Conservation (phyloP, 2,888 invertebrate species). For the Drosophila fungiperda region DNA sequence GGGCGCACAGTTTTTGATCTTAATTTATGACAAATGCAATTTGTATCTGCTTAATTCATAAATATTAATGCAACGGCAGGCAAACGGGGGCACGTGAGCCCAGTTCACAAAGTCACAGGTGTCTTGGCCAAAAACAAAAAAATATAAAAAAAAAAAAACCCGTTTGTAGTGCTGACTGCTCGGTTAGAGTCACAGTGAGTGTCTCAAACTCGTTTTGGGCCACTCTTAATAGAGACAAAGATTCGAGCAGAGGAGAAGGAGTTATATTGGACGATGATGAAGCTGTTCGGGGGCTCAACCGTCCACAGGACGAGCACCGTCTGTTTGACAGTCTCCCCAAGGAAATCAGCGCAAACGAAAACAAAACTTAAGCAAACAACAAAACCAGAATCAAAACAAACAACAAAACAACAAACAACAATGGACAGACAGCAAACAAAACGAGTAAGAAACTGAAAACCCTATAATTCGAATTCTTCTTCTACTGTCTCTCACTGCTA, state of each 20-base stretch:
- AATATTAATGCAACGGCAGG: constrained; percentile 60
- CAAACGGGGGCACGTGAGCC: constrained; percentile 62
- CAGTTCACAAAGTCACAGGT: constrained; percentile 53
- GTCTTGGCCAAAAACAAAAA: constrained; percentile 26
- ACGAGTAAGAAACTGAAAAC: constrained; percentile 21
- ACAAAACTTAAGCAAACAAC: constrained; percentile 56
- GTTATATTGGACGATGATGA: constrained; percentile 43
- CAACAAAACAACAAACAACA: constrained; percentile 32
- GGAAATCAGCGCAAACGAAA: constrained; percentile 64
- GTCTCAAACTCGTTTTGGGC: constrained; percentile 63
- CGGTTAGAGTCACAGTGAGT: constrained; percentile 1
- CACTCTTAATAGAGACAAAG: constrained; percentile 57
- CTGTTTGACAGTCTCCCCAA: constrained; percentile 58
- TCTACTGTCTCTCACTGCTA: neutral
- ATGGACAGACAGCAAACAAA: constrained; percentile 40
- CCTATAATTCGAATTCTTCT: constrained; percentile 9
- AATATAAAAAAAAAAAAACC: constrained; percentile 33
- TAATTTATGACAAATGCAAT: constrained; percentile 67
- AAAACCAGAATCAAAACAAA: constrained; percentile 72
- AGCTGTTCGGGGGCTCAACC: constrained; percentile 47
- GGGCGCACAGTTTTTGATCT: constrained; percentile 46
- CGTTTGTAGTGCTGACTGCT: constrained; percentile 37
- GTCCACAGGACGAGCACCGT: constrained; percentile 39
- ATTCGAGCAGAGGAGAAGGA: constrained; percentile 2
- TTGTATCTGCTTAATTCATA: constrained; percentile 70